Evolutionary conservation across 2,113 vertebrate species (phyloP), one percentile per base, ranked within the genome.

Genomic region (Bufo bufo): DNA sequence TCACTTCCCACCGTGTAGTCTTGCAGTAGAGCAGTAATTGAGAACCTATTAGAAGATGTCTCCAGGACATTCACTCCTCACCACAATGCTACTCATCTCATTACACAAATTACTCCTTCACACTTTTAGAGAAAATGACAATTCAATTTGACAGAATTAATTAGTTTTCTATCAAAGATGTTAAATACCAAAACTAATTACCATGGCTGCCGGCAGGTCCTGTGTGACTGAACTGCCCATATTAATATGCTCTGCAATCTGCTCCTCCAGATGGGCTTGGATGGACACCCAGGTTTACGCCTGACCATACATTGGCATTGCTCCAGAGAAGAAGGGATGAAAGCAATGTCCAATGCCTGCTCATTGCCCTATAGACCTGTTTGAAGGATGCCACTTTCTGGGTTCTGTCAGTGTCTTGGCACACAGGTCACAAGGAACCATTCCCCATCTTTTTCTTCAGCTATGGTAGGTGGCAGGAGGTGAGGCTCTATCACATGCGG

Each of bases 111-210:
- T 14, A 59, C 10, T 50, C 84, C 54, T 23, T 50, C 72, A 85
- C 69, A 77, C 33, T 59, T 85, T 59, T 49, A 85, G 50, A 45
- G 54, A 63, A 85, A 56, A 85, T 85, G 69, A 85, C 71, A 85
- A 19, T 77, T 85, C 19, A 85, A 75, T 77, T 77, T 77, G 23
- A 61, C 23, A 77, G 43, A 74, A 77, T 20, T 77, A 85, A 85
- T 85, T 63, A 9, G 72, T 50, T 59, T 85, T 74, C 71, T 17
- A 75, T 85, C 72, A 85, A 63, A 77, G 19, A 77, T n/a, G 23
- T 77, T 23, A 85, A 63, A 49, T 65, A 63, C 69, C 71, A 49
- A 4, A 19, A 58, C 69, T 74, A 85, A 77, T 85, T 75, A 85
- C 23, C 54, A 61, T 58, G 10, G 43, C 58, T 45, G 56, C 52